These are phyloP conservation scores for Drosophila triauraria DNA, from an alignment of 1,140 invertebrate genomes.

Conservation along the genomic window DNA sequence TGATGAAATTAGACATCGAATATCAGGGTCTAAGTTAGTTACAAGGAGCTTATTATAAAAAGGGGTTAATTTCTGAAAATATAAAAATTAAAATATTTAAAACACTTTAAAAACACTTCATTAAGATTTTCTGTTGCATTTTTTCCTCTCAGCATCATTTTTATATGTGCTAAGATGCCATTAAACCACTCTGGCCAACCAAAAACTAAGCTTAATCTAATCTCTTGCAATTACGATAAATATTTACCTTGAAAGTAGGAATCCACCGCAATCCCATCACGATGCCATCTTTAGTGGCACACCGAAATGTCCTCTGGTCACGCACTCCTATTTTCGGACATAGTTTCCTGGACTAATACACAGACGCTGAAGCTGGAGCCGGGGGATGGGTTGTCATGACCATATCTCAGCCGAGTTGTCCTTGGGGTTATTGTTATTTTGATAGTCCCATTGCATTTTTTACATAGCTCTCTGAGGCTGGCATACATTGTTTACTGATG, in stretches of 20 bases:
- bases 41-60: too few relatives aligned
- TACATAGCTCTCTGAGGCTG: slow-evolving; percentile 65
- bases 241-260: slow-evolving; percentile 14
- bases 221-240: slow-evolving; percentile 31
- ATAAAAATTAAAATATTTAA: not conserved
- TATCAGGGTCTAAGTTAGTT: not conserved
- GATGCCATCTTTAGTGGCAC: slow-evolving; percentile 29
- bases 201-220: slow-evolving; percentile 5
- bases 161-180: too few relatives aligned
- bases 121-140: not conserved
- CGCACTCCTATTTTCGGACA: slow-evolving; percentile 40
- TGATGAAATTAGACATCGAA: not conserved
- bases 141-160: not conserved
- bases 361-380: not conserved
- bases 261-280: slow-evolving; percentile 22
- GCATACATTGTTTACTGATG: slow-evolving; percentile 63
- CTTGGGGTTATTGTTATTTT: slow-evolving; percentile 68
- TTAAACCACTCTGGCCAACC: not conserved
- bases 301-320: slow-evolving; percentile 51
- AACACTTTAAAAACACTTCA: too few relatives aligned
- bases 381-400: slow-evolving; percentile 23
- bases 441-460: slow-evolving; percentile 77
- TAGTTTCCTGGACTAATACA: slow-evolving; percentile 67
- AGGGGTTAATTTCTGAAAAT: not conserved
- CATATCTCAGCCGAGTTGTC: slow-evolving; percentile 63